These are phyloP conservation scores for Hydroisotoma schaefferi DNA, from an alignment of 2,888 invertebrate genomes.

Conservation along the genomic window DNA sequence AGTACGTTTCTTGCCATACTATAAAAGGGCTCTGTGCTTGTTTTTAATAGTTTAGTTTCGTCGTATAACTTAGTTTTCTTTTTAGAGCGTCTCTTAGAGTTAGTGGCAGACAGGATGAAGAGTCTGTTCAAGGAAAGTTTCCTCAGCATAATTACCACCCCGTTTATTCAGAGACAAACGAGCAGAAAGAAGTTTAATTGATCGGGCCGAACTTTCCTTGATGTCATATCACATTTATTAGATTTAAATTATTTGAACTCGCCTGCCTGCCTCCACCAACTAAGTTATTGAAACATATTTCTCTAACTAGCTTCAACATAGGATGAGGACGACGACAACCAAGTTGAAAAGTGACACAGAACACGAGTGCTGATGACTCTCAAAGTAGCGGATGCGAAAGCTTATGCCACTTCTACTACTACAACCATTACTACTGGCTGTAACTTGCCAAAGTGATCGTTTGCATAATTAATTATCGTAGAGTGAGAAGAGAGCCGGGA, in stretches of 20 bases:
- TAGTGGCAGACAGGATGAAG: too few species aligned
- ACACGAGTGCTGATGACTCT: too few species aligned
- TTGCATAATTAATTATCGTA: constrained; percentile 10
- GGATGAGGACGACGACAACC: too few species aligned
- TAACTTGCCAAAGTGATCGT: constrained; percentile 2
- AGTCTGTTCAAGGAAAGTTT: too few species aligned
- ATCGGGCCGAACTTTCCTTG: constrained; percentile 6
- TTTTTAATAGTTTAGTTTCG: too few species aligned
- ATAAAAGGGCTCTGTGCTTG: too few species aligned
- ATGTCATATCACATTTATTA: constrained; percentile 4
- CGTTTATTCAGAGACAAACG: constrained; percentile 10
- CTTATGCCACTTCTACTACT: not conserved
- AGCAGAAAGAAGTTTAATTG: constrained; percentile 5
- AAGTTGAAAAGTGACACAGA: constrained; percentile 3
- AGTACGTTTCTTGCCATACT: too few species aligned
- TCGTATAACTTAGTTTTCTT: too few species aligned
- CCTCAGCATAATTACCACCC: too few species aligned
- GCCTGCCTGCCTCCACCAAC: not conserved
- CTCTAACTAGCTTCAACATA: too few species aligned
- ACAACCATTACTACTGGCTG: not conserved
- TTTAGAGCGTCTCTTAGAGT: too few species aligned
- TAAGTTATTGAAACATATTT: not conserved
- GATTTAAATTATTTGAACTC: constrained; percentile 3
- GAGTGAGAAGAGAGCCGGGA: not conserved
- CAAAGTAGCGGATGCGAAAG: not conserved